Base-by-base conservation (phyloP, 1,140 invertebrate genomes). In the Lasioglossum baleicum region DNA sequence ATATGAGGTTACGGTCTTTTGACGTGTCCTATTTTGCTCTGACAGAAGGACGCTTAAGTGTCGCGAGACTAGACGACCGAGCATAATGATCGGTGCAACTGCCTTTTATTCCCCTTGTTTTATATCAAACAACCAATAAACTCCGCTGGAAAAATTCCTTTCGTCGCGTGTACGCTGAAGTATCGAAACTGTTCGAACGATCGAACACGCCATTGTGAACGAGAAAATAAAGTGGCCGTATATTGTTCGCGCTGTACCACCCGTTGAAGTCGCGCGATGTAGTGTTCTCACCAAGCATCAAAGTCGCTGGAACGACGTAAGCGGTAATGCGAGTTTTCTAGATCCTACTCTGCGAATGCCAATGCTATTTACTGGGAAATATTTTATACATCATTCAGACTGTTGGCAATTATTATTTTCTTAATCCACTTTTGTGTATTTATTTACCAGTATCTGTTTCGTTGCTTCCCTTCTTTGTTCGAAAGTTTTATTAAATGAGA, bases 21-120 rank as follows among this genome's bases (percentile, higher is more conserved):
- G 70, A 79, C 76, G 76, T 65, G 70, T 79, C 68, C 76, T 61
- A 79, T 73, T 73, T 79, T 26, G 48, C 40, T 31, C 51, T 65
- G 76, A 73, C 70, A 48, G 76, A 73, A 66, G 69, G 70, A 73
- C 35, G 61, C n/a, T 58, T 63, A 70, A 65, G 17, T 20, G 53
- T n/a, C 68, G 26, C 42, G 42, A 35, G 35, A 13, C 2, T 26
- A 15, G 40, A 7, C 26, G 35, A 35, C 1, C 35, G 35, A 5
- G 35, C 35, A 35, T 35, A 35, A 2, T 5, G 26, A 63, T 48
- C 70, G 60, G 22, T 58, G 20, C 17, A 20, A 7, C 17, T 7
- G 17, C 7, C 56, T 11, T 17, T 74, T 35, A n/a, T 7, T 17
- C 35, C 35, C 51, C 6, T 35, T 35, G 60, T 70, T 58, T 35